Evolutionary conservation across 1,140 invertebrate species (phyloP).

Genomic region (Cherax quadricarinatus): DNA sequence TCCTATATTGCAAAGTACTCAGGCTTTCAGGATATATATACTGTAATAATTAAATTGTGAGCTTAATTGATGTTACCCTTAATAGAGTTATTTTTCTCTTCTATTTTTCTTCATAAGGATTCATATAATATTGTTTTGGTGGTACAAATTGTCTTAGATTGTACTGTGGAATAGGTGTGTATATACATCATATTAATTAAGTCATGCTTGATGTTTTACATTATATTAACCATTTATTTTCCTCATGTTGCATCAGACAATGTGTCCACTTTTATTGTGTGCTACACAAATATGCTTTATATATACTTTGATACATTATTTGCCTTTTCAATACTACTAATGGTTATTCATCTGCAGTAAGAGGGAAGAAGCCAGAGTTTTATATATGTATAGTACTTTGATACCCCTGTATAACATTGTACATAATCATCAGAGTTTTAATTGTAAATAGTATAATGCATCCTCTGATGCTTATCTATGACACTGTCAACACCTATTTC

Average conservation of each 20-base stretch:
- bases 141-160: conserved; percentile 12
- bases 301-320: background rate
- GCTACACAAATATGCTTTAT: background rate
- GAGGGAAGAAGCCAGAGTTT: conserved; percentile 28
- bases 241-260: background rate
- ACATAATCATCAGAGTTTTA: conserved; percentile 53
- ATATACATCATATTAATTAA: background rate
- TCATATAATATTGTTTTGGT: background rate
- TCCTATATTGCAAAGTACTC: conserved; percentile 9
- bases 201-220: background rate
- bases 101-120: background rate
- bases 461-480: conserved; percentile 15
- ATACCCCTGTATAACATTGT: conserved; percentile 49
- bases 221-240: background rate
- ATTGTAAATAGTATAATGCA: conserved; percentile 28
- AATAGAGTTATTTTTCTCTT: background rate
- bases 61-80: background rate
- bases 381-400: conserved; percentile 47
- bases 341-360: conserved; percentile 11
- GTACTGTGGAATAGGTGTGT: background rate
- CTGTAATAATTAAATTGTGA: background rate
- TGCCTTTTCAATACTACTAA: conserved; percentile 8
- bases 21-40: background rate
- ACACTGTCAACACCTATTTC: conserved; percentile 27
- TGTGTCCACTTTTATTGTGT: background rate